Base-by-base conservation (phyloP, 2,797 vertebrate genomes). In the Sylvilagus floridanus region DNA sequence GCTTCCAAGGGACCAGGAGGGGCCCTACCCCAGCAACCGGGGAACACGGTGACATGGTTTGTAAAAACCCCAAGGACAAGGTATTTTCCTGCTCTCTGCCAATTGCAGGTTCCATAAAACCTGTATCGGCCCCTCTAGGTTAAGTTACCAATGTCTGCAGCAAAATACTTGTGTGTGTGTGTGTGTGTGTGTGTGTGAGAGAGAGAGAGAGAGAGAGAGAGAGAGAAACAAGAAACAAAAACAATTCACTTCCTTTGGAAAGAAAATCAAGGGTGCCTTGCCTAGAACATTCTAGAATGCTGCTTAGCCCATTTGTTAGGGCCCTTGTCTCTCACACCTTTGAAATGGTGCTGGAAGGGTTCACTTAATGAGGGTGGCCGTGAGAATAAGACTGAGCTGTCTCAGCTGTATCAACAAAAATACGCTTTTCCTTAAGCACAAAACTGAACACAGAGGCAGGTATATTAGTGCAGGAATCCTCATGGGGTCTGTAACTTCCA, bases 371-470 rank as follows among this genome's bases (percentile, higher is more conserved):
- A 97, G 95, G 68, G 12, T 83, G 37, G 52, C 26, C 35, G 52
- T 84, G 30, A 88, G 65, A 87, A 94, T 30, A 0, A 28, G 94
- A 87, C 54, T 57, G 17, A 3, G 54, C 54, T 57, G 19, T 57
- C 84, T 17, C 0, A 0, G 93, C 83, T 62, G 71, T 88, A 91
- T 72, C 69, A 83, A 93, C 92, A 57, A 81, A 97, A 97, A 86
- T 92, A 97, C 94, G 97, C 94, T 96, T 95, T 97, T 69, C 85
- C 96, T 96, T 94, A 93, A 92, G 93, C 63, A 60, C 86, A 95
- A 93, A 96, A 93, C 42, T 1, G 84, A 72, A 72, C 65, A 73
- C 90, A 95, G 94, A 97, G 88, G 5, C 91, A 97, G 93, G 93
- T 97, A 87, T 73, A 81, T 94, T 82, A 79, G 84, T 87, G 95